Percentiles rank a stretch among this genome's conserved stretches.
Evolutionary conservation across 2,888 invertebrate species (phyloP).

Genomic region (Branchellion lobata): DNA sequence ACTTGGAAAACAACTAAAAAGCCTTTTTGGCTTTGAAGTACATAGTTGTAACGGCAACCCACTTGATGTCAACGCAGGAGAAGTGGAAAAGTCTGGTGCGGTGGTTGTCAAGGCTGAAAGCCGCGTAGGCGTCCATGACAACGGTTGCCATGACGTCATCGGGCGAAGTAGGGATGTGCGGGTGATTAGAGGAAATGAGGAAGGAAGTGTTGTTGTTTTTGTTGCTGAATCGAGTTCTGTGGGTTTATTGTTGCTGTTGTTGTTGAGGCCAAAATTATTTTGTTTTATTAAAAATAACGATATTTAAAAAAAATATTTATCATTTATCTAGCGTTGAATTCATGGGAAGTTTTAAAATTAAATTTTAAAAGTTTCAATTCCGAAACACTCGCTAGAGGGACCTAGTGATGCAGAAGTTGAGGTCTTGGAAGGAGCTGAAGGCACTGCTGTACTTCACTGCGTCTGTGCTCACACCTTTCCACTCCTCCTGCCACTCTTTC

Average conservation of each 20-base stretch:
- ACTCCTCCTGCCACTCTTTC: not conserved
- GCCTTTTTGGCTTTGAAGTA: too few relatives aligned
- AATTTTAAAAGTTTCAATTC: too few relatives aligned
- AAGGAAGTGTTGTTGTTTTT: not conserved
- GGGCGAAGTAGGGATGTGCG: not conserved
- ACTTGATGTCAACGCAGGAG: not conserved
- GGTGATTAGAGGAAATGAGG: not conserved
- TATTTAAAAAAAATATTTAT: too few relatives aligned
- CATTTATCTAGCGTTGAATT: too few relatives aligned
- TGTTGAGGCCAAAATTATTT: too few relatives aligned
- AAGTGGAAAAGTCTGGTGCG: slow-evolving; percentile 4
- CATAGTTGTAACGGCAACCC: not conserved
- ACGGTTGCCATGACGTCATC: not conserved
- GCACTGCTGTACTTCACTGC: slow-evolving; percentile 11
- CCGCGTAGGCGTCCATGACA: not conserved
- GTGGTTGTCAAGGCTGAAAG: not conserved
- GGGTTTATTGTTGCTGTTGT: not conserved
- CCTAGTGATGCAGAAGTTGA: slow-evolving; percentile 29
- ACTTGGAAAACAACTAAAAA: not conserved
- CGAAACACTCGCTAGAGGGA: too few relatives aligned
- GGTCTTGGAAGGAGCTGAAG: not conserved
- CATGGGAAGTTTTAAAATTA: too few relatives aligned
- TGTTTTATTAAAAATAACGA: too few relatives aligned
- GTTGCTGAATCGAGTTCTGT: not conserved
- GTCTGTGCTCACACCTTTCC: not conserved